These are phyloP conservation scores for Mythimna lalbum DNA, from an alignment of 2,888 invertebrate species.

Conservation along the genomic window DNA sequence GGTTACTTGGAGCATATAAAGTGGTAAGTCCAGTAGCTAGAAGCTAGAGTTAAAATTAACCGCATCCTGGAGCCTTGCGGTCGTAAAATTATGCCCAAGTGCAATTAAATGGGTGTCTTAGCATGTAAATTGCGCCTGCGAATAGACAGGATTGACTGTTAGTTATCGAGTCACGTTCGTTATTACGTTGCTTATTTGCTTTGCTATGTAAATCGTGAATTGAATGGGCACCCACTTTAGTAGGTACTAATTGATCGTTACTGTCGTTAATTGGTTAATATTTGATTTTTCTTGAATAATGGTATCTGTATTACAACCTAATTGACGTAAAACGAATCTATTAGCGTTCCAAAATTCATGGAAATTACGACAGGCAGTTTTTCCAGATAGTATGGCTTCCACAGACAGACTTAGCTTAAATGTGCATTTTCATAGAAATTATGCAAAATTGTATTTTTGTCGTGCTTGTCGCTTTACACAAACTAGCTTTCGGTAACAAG, in stretches of 20 bases:
- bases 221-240: constrained; percentile 7
- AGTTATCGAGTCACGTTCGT: constrained; percentile 22
- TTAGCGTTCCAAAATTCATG: background rate
- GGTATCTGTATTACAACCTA: background rate
- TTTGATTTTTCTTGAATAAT: background rate
- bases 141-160: constrained; percentile 11
- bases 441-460: too few species aligned
- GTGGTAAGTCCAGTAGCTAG: constrained; percentile 17
- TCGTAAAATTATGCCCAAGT: constrained; percentile 51
- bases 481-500: background rate
- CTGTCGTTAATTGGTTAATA: background rate
- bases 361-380: background rate
- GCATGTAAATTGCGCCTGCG: constrained; percentile 16
- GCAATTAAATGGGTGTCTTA: constrained; percentile 29
- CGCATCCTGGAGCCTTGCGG: constrained; percentile 62
- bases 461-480: background rate
- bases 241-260: background rate
- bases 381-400: background rate
- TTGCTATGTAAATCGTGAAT: constrained; percentile 6
- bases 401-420: background rate
- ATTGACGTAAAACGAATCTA: background rate
- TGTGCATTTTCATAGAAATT: background rate
- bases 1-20: constrained; percentile 22
- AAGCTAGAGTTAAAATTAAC: constrained; percentile 52
- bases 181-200: constrained; percentile 22